Conservation (phyloP, 1,140 invertebrate species). For the Chironomus tepperi region DNA sequence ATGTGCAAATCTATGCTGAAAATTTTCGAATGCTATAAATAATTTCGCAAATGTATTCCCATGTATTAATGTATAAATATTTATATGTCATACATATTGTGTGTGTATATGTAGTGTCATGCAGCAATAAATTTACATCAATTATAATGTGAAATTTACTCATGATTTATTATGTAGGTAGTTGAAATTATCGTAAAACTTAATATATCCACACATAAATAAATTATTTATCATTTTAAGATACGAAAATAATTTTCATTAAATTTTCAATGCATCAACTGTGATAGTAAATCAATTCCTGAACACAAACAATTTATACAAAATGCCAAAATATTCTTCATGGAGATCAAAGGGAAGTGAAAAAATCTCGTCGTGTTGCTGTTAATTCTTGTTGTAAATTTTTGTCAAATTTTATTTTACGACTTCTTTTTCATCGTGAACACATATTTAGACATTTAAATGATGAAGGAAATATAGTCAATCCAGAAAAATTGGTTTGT, state of each 20-base stretch:
- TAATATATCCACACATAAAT: too few relatives aligned
- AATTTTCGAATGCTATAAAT: background rate
- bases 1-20: background rate
- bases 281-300: background rate
- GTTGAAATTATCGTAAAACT: background rate
- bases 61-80: background rate
- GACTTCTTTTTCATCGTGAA: too few relatives aligned
- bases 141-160: conserved; percentile 7
- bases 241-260: background rate
- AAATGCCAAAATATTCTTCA: background rate
- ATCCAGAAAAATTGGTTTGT: too few relatives aligned
- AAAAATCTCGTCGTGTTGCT: too few relatives aligned
- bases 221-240: background rate
- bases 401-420: too few relatives aligned
- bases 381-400: too few relatives aligned
- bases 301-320: background rate
- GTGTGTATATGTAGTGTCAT: background rate
- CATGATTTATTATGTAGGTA: conserved; percentile 6
- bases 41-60: background rate
- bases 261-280: background rate
- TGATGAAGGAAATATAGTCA: too few relatives aligned
- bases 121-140: conserved; percentile 2
- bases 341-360: too few relatives aligned
- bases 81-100: background rate
- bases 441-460: too few relatives aligned